Evolutionary conservation across 2,113 vertebrate genomes (phyloP), one percentile per base, ranked within the genome.

Genomic region (Grantiella picta): DNA sequence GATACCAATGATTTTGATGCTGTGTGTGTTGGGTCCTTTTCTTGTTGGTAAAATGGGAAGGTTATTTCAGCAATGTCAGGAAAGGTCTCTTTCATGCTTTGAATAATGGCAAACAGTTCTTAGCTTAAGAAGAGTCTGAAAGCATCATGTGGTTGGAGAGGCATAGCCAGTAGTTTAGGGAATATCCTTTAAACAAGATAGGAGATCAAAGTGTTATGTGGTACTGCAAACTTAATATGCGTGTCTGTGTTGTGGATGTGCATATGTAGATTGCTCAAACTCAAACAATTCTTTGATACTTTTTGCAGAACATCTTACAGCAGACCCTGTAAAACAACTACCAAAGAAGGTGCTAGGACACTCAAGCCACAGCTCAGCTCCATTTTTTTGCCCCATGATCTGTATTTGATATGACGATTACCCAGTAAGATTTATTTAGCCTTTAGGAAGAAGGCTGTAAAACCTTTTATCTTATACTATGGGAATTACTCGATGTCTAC

Each of bases 251-350:
- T 82, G 12, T 69, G 45, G 40, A 13, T 49, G 10, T 65, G 36
- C 18, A 9, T 69, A 18, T 54, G 18, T 28, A n/a, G 24, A 10
- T 91, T 38, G 49, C 38, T 72, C 33, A 60, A 40, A 81, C 10
- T 35, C 0, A 0, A 25, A 35, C 50, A 47, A 31, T 78, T 80
- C 21, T 80, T 35, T 75, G 31, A 14, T n/a, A 24, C 14, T 47
- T 75, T 89, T 57, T 68, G n/a, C 31, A 57, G 36, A 71, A 50
- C 3, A 22, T 53, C 19, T 66, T 71, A 24, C 16, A 45, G 52
- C n/a, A 57, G 52, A 53, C 36, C 4, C 13, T 70, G 9, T 42
- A 38, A 57, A 92, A 44, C 29, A 82, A 18, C 9, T 5, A 44
- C 22, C 5, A 28, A 36, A 44, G 61, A 50, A 56, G 21, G 5